Evolutionary conservation across 2,888 invertebrate genomes (phyloP).

Genomic region (Tyria jacobaeae): DNA sequence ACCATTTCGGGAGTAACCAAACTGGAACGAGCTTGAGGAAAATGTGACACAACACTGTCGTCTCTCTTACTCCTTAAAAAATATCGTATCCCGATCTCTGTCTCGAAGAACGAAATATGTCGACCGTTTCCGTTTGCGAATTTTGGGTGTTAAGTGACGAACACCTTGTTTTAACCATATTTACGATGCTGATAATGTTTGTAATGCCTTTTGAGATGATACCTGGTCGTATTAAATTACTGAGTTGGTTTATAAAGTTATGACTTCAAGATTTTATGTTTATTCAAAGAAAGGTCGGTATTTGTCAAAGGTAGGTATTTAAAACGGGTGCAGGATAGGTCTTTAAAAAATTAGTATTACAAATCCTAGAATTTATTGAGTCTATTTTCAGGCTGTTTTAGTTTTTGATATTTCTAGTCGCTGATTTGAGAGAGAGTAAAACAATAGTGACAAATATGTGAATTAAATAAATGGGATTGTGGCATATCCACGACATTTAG

Average conservation of each 20-base stretch:
- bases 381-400: too few species aligned
- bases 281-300: too few species aligned
- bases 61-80: conserved; percentile 35
- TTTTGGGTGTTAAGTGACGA: conserved; percentile 51
- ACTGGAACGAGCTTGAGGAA: conserved; percentile 34
- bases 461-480: too few species aligned
- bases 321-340: too few species aligned
- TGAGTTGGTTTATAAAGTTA: conserved; percentile 3
- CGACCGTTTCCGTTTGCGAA: conserved; percentile 64
- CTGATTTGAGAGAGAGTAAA: too few species aligned
- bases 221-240: conserved; percentile 17
- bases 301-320: too few species aligned
- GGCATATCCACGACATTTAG: too few species aligned
- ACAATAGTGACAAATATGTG: too few species aligned
- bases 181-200: conserved; percentile 23
- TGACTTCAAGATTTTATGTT: not conserved
- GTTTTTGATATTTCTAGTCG: too few species aligned
- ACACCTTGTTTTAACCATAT: conserved; percentile 38
- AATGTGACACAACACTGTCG: conserved; percentile 23
- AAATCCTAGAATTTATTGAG: too few species aligned
- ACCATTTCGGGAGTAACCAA: conserved; percentile 39
- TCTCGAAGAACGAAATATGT: conserved; percentile 47
- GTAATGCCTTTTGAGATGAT: conserved; percentile 21
- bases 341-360: too few species aligned
- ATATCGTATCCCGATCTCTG: conserved; percentile 43